A percentile compares a stretch with the other conserved stretches of the same genome.
These are phyloP conservation scores for Nyctibius grandis DNA, from an alignment of 2,797 vertebrate species.

Conservation along the genomic window DNA sequence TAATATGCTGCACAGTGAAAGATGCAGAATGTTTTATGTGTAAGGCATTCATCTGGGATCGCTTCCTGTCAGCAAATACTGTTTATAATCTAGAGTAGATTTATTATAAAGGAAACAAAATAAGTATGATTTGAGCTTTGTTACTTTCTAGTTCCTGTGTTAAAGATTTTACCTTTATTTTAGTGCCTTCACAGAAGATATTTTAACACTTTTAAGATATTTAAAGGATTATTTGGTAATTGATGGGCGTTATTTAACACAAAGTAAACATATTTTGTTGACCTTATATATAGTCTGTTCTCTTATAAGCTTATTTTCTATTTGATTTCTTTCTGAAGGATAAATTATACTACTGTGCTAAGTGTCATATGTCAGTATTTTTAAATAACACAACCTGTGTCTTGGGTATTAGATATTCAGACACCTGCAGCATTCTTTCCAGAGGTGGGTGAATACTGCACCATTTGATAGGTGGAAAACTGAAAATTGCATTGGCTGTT, in stretches of 20 bases:
- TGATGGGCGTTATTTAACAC: background rate
- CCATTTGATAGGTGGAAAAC: background rate
- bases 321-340: background rate
- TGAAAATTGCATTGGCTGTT: background rate
- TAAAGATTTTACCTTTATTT: background rate
- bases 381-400: background rate
- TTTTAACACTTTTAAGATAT: background rate
- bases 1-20: background rate
- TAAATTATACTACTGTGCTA: background rate
- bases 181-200: background rate
- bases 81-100: background rate
- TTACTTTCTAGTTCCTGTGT: background rate
- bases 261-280: background rate
- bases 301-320: background rate
- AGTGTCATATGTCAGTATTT: background rate
- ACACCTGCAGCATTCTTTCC: background rate
- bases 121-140: background rate
- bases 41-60: background rate
- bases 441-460: background rate
- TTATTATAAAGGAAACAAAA: background rate
- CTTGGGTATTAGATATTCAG: background rate
- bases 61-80: background rate
- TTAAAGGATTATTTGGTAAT: background rate
- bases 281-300: background rate
- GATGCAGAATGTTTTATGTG: background rate